Conservation (phyloP, 1,140 invertebrate species). For the Alviniconcha marisindica region DNA sequence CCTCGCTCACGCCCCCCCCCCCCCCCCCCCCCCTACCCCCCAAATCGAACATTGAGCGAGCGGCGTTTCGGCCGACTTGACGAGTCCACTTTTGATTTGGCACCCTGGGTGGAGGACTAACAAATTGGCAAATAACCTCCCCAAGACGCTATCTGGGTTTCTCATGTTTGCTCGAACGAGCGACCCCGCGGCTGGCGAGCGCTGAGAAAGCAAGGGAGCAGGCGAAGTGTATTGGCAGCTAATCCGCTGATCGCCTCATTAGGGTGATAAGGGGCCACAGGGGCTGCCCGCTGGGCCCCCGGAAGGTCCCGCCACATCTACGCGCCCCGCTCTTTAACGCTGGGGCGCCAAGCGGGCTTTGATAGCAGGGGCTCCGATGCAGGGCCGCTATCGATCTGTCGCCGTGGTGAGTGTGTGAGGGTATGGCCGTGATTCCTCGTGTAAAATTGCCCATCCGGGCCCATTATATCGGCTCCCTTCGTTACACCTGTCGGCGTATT, state of each 20-base stretch:
- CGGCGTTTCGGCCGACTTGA: too few species aligned
- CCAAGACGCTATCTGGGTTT: not conserved
- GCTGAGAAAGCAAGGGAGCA: not conserved
- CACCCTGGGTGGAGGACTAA: not conserved
- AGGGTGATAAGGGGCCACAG: not conserved
- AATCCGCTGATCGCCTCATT: constrained; percentile 12
- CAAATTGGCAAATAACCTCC: constrained; percentile 6
- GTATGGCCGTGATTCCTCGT: too few species aligned
- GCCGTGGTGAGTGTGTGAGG: too few species aligned
- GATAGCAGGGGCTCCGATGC: not conserved
- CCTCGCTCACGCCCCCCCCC: not conserved
- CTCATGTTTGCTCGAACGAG: not conserved
- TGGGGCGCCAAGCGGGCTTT: not conserved
- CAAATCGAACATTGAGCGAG: not conserved
- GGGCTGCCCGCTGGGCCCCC: not conserved
- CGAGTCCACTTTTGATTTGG: not conserved
- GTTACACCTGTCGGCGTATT: too few species aligned
- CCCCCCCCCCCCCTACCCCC: not conserved
- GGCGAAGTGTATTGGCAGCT: not conserved
- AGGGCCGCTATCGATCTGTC: too few species aligned
- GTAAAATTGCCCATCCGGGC: too few species aligned
- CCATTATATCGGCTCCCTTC: too few species aligned
- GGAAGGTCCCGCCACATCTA: not conserved
- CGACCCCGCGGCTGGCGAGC: not conserved
- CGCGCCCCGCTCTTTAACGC: not conserved